Percentiles rank a stretch among this genome's conserved stretches.
Evolutionary conservation across 1,140 invertebrate genomes (phyloP).

Genomic region (Penaeus indicus): DNA sequence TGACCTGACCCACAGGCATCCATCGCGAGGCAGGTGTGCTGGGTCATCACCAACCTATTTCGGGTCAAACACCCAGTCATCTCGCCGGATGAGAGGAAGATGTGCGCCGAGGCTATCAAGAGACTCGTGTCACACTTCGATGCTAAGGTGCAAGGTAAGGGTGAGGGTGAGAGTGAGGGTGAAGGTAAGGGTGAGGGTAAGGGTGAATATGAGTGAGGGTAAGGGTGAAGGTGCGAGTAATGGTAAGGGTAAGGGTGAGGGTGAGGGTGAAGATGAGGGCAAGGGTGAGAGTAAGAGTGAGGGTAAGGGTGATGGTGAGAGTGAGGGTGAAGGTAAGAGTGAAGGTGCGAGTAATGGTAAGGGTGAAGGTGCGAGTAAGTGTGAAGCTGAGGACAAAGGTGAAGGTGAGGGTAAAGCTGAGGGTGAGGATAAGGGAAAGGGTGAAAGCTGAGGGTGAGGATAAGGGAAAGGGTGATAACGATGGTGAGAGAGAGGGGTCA

Average conservation of each 20-base stretch:
- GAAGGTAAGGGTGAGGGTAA: neutral
- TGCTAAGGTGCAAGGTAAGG: conserved; percentile 77
- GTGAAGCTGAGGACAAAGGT: no score
- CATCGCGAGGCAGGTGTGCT: conserved; percentile 78
- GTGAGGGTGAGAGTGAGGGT: no score
- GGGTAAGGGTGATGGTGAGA: neutral
- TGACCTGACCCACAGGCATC: neutral
- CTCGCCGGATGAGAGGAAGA: conserved; percentile 80
- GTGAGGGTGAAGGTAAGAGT: neutral
- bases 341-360: no score
- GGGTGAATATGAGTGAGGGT: neutral
- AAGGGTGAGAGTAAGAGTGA: neutral
- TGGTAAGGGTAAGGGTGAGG: neutral
- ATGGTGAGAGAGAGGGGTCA: no score
- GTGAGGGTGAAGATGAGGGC: no score
- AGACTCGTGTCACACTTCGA: conserved; percentile 82
- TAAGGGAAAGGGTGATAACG: no score
- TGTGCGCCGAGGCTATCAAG: conserved; percentile 86
- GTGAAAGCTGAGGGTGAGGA: no score
- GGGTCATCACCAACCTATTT: conserved; percentile 93
- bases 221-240: neutral
- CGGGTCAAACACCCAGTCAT: conserved; percentile 90
- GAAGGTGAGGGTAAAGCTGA: no score
- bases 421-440: no score
- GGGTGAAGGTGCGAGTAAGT: no score